A percentile compares a stretch with the other conserved stretches of the same genome.
Conservation (phyloP, 2,888 invertebrate species). For the Aphidoletes aphidimyza region DNA sequence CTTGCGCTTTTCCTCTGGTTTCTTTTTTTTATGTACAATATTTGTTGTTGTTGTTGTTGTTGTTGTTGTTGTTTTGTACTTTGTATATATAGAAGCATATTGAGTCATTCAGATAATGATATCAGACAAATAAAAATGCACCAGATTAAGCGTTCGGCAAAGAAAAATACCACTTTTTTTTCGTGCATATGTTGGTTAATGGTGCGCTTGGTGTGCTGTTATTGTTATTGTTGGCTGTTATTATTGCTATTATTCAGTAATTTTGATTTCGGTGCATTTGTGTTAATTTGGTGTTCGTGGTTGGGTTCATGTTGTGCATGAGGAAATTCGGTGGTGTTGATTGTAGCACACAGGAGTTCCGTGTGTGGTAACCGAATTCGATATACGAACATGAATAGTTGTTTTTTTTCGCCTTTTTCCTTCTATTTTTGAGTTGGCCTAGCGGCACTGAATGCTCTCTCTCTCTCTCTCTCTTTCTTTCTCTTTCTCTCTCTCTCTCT, state of each 20-base stretch:
- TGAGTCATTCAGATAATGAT: conserved; percentile 46
- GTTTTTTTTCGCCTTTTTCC: too few species aligned
- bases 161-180: not conserved
- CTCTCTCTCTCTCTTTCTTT: too few species aligned
- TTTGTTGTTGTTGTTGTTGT: not conserved
- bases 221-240: too few species aligned
- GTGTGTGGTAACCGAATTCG: too few species aligned
- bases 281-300: conserved; percentile 40
- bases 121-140: conserved; percentile 17
- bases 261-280: too few species aligned
- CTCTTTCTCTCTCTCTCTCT: too few species aligned
- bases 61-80: not conserved
- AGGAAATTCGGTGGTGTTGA: not conserved
- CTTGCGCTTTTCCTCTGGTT: not conserved
- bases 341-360: not conserved
- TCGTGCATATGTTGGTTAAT: conserved; percentile 13
- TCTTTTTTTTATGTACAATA: not conserved
- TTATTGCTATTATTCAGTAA: too few species aligned
- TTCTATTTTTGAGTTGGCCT: too few species aligned
- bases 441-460: too few species aligned
- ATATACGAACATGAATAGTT: too few species aligned
- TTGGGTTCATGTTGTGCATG: conserved; percentile 28
- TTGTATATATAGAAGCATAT: not conserved
- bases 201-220: conserved; percentile 6
- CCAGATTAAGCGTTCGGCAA: not conserved